Base-by-base conservation (phyloP, 2,113 vertebrate species). In the Lophotis ruficrista region DNA sequence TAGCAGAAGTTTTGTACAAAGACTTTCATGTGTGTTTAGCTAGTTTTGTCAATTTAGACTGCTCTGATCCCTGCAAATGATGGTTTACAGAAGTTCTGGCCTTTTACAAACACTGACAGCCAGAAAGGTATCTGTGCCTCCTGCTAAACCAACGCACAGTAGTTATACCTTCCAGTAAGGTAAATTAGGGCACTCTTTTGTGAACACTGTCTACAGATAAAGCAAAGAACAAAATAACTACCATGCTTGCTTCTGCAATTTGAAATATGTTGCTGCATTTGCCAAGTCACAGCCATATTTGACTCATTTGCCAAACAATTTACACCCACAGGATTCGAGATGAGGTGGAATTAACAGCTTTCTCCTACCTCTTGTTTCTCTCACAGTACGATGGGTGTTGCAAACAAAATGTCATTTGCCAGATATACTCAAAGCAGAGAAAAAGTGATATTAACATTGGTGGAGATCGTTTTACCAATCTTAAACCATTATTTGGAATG, bases 361-460 rank as follows among this genome's bases (percentile, higher is more conserved):
- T 92, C 69, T 93, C 30, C 65, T 82, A 58, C 54, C 57, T 84
- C 73, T 85, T 91, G 61, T 76, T 95, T 95, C 45, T 91, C n/a
- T 85, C 62, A 72, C 33, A 79, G 25, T 58, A 80, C 2, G 2
- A 65, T 21, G 72, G 24, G 38, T 85, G 51, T 57, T n/a, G 33
- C 76, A 87, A 75, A 83, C 35, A 92, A 72, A 83, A 41, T 56
- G 53, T 79, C 23, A 24, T 64, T 86, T 79, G 71, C 64, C 47
- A 90, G 61, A 89, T 94, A 62, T 60, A 56, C 53, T 64, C 15
- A 38, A 66, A 82, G 25, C 24, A 70, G 25, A 93, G 71, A 65
- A 93, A 94, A 89, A 69, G 51, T 45, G 21, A 68, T 80, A 45
- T 9, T 68, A 75, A 66, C 25, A 24, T 31, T 41, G 30, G 21